phyloP scores from a whole-genome alignment of 2,113 vertebrate species.

The Leptosomus discolor region DNA sequence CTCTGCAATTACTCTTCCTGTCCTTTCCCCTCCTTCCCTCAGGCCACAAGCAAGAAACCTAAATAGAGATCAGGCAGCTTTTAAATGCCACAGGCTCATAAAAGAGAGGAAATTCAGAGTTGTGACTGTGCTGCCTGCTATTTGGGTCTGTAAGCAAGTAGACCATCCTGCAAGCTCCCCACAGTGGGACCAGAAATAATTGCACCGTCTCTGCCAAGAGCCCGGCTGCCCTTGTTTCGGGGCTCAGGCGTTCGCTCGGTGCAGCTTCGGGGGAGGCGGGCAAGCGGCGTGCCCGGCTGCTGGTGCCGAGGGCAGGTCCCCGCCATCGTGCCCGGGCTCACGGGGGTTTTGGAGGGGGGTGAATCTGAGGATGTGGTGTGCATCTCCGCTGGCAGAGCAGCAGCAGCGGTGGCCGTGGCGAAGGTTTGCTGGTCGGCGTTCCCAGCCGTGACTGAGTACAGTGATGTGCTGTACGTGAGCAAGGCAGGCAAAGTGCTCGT shows the following conservation, averaged over 20 bases:
- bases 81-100: conserved; percentile 51
- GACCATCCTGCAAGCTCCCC: neutral
- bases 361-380: neutral
- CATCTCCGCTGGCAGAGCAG: neutral
- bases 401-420: neutral
- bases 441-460: neutral
- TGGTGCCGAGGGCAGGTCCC: rapidly evolving
- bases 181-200: neutral
- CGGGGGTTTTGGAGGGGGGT: rapidly evolving
- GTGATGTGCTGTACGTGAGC: neutral
- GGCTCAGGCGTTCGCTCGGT: neutral
- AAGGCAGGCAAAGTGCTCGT: neutral
- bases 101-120: neutral
- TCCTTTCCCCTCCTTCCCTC: conserved; percentile 37
- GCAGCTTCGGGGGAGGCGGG: rapidly evolving
- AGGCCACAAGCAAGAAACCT: conserved; percentile 12
- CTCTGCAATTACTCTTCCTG: neutral
- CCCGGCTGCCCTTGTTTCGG: neutral
- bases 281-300: neutral
- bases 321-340: rapidly evolving
- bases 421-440: neutral
- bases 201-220: neutral
- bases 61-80: conserved; percentile 39
- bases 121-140: neutral
- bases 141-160: neutral